phyloP scores from a whole-genome alignment of 2,888 invertebrate species.

The Troides helena region DNA sequence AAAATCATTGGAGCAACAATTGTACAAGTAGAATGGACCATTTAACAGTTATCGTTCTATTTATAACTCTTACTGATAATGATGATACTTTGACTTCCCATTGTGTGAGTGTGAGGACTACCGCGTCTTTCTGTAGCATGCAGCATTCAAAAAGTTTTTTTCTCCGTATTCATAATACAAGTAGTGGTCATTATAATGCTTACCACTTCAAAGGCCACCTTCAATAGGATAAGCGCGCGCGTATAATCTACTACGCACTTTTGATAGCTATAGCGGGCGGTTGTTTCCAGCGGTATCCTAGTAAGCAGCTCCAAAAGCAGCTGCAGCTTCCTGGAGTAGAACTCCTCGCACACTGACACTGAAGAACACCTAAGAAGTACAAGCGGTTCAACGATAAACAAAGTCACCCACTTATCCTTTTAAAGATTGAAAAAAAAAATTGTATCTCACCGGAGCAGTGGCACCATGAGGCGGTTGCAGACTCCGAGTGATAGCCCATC shows the following conservation, averaged over 20 bases:
- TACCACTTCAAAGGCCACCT: conserved; percentile 57
- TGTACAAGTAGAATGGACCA: too few species aligned
- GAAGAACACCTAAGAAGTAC: too few species aligned
- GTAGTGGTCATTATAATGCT: neutral
- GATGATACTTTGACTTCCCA: too few species aligned
- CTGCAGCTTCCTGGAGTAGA: conserved; percentile 42
- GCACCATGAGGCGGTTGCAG: conserved; percentile 48
- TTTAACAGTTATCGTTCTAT: too few species aligned
- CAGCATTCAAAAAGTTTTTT: neutral
- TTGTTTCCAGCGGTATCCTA: conserved; percentile 34
- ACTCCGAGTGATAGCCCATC: conserved; percentile 34
- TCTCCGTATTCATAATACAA: too few species aligned
- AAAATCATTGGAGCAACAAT: too few species aligned
- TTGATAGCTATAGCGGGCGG: conserved; percentile 36
- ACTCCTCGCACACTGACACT: conserved; percentile 45
- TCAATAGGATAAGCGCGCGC: conserved; percentile 42
- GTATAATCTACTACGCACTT: conserved; percentile 41
- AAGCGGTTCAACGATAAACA: too few species aligned
- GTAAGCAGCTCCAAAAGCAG: conserved; percentile 39
- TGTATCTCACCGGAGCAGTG: conserved; percentile 50
- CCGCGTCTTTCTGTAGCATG: too few species aligned
- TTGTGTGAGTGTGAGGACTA: too few species aligned
- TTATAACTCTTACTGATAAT: too few species aligned
- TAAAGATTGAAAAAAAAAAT: neutral
- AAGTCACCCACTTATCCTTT: neutral